A percentile compares a stretch with the other conserved stretches of the same genome.
Conservation (phyloP, 1,140 invertebrate species). For the Campoletis sonorensis region DNA sequence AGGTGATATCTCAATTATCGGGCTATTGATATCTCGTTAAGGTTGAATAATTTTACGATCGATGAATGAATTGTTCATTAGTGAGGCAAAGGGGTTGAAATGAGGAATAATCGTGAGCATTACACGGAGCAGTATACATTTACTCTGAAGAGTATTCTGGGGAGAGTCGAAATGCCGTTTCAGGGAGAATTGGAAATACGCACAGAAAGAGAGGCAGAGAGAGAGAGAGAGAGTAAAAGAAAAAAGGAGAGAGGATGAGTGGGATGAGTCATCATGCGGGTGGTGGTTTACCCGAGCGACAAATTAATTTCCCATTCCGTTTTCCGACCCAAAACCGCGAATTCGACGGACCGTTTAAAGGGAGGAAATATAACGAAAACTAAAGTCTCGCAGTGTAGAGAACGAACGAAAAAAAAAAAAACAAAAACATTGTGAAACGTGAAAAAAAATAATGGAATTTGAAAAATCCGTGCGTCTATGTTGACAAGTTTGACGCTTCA, state of each 20-base stretch:
- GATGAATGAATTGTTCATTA: constrained; percentile 42
- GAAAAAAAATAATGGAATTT: neutral
- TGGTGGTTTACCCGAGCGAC: constrained; percentile 28
- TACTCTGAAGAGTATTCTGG: neutral
- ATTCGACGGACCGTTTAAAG: constrained; percentile 24
- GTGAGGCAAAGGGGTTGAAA: neutral
- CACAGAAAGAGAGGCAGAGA: neutral
- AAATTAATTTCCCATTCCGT: constrained; percentile 40
- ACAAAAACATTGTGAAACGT: constrained; percentile 1
- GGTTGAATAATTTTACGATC: neutral
- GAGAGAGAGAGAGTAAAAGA: neutral
- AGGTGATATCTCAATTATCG: constrained; percentile 20
- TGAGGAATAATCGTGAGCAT: neutral
- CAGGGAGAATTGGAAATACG: neutral
- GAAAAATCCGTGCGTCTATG: constrained; percentile 14
- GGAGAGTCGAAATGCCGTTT: neutral
- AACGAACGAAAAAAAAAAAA: neutral
- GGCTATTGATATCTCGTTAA: constrained; percentile 33
- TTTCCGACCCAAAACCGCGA: neutral
- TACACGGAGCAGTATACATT: neutral
- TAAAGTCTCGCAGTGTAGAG: neutral
- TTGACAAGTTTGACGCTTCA: neutral
- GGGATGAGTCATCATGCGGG: constrained; percentile 39
- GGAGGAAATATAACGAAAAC: neutral
- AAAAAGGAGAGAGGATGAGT: neutral